Evolutionary conservation across 2,797 vertebrate genomes (phyloP).

Genomic region (Mallotus villosus): DNA sequence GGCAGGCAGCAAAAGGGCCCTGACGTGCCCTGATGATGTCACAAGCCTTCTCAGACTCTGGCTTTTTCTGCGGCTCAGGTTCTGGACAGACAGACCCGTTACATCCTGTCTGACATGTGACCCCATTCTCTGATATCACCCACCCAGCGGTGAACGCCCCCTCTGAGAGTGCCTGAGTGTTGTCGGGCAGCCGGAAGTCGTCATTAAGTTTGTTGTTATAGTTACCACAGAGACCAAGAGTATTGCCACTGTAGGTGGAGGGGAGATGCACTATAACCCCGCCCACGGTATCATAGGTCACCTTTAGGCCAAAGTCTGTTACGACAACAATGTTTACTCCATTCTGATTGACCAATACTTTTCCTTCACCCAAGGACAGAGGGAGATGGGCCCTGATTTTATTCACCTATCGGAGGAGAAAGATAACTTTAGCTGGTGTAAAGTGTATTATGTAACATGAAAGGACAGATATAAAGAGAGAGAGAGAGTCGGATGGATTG

Average conservation of each 20-base stretch:
- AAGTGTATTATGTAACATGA: neutral
- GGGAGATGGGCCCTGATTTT: slow-evolving; percentile 59
- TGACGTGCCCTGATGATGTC: slow-evolving; percentile 45
- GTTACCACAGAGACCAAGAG: slow-evolving; percentile 70
- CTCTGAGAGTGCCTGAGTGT: neutral
- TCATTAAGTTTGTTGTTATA: slow-evolving; percentile 62
- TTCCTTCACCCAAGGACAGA: slow-evolving; percentile 38
- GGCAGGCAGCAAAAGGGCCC: slow-evolving; percentile 66
- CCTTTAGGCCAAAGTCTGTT: slow-evolving; percentile 53
- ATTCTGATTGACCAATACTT: slow-evolving; percentile 54
- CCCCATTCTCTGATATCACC: slow-evolving; percentile 29
- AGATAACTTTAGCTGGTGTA: neutral
- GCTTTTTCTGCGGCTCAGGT: fast-evolving
- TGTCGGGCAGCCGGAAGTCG: slow-evolving; percentile 60
- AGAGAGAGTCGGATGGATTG: neutral
- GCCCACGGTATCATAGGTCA: slow-evolving; percentile 67
- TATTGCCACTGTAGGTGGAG: slow-evolving; percentile 36
- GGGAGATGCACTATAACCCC: slow-evolving; percentile 64
- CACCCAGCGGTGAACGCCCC: slow-evolving; percentile 63
- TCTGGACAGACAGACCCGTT: neutral
- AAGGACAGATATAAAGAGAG: too few relatives aligned
- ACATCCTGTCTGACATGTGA: slow-evolving; percentile 53
- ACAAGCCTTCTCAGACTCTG: slow-evolving; percentile 27
- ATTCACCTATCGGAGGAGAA: slow-evolving; percentile 55
- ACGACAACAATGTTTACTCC: slow-evolving; percentile 67